Base-by-base conservation (phyloP, 2,797 vertebrate species). In the Acanthurus tractus region DNA sequence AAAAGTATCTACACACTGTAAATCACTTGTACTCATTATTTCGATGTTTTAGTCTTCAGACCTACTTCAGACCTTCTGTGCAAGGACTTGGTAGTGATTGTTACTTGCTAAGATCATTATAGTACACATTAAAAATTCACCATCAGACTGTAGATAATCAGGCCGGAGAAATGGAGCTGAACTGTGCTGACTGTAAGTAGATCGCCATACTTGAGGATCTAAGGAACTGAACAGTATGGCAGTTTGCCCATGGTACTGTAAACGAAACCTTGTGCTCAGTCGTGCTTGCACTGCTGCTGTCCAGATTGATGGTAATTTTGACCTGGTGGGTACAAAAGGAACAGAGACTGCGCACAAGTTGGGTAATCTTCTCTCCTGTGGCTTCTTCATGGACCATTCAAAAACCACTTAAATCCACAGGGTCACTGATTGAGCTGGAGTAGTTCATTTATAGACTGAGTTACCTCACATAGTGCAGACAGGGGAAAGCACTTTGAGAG, bases 271-370 rank as follows among this genome's bases (percentile, higher is more conserved):
- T 7, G 50, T 85, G 88, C 85, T 86, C 89, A 89, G 85, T 62
- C 64, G 49, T 81, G 88, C 92, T 63, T 86, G 79, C 68, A 61
- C 63, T 75, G 74, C 74, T 52, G 72, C 78, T 42, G 64, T 82
- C 78, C 90, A 92, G 86, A 92, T 88, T 92, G 88, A 92, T 83
- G 78, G 77, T 81, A 53, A 85, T 79, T 81, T 79, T 85, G 88
- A 88, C 70, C 69, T 20, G 17, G 57, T 54, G 67, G 63, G 81
- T 50, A 52, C 40, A 18, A 44, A 58, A 44, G 79, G 62, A 72
- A 76, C 66, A 74, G 81, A 76, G 78, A 59, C 75, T 72, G 77
- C 22, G 56, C 22, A 18, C 9, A 29, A 57, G 58, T 34, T 49
- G 77, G 53, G 66, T 84, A 76, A 40, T 74, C 79, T 83, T 83